Percentiles rank a stretch among this genome's conserved stretches.
Conservation (phyloP, 1,140 invertebrate species). For the Caenorhabditis inopinata region DNA sequence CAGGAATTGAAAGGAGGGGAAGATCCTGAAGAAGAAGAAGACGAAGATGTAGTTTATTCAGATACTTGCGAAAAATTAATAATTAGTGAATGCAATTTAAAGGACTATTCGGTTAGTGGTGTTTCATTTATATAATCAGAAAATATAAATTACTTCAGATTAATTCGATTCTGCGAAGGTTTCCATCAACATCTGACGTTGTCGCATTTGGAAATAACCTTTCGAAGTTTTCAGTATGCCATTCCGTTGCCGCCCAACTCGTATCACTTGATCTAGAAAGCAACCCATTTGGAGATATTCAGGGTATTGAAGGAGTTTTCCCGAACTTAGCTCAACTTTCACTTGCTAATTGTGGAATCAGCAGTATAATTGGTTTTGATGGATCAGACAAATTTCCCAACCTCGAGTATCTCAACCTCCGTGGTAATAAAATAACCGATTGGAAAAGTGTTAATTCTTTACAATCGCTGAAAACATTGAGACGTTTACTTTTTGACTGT, state of each 20-base stretch:
- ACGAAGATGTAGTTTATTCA: not conserved
- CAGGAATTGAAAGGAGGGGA: constrained; percentile 2
- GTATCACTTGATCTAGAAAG: constrained; percentile 38
- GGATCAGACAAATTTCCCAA: constrained; percentile 2
- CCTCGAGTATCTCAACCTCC: constrained; percentile 13
- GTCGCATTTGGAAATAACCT: constrained; percentile 24
- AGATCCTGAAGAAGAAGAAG: not conserved
- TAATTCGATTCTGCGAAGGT: not conserved
- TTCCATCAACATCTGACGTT: not conserved
- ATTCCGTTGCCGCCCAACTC: not conserved
- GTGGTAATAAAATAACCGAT: constrained; percentile 1
- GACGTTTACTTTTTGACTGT: constrained; percentile 36
- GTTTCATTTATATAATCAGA: not conserved
- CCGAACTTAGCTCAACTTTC: constrained; percentile 32
- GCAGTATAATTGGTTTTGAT: not conserved
- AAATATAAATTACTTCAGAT: constrained; percentile 19
- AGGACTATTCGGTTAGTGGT: not conserved
- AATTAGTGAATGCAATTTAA: not conserved
- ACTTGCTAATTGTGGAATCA: constrained; percentile 24
- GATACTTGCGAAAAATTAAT: not conserved
- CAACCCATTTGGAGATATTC: constrained; percentile 27
- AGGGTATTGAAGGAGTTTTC: constrained; percentile 11
- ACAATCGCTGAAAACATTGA: constrained; percentile 13
- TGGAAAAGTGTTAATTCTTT: constrained; percentile 40
- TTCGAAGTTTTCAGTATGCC: not conserved